phyloP scores from a whole-genome alignment of 2,113 vertebrate species.

The Peromyscus maniculatus region DNA sequence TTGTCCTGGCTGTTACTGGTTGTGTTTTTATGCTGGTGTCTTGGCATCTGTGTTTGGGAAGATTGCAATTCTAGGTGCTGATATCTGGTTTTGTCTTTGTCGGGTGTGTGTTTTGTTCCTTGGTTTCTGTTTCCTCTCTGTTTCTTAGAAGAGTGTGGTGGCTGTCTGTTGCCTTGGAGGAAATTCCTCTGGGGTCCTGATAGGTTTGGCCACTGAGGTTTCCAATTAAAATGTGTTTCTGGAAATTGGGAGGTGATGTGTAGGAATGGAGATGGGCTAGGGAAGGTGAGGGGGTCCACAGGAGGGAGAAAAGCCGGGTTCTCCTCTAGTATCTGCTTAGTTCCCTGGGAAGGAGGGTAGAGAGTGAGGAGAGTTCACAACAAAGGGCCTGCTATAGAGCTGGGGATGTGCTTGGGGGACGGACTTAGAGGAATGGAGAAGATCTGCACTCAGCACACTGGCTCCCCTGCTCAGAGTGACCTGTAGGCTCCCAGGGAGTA shows the following conservation, averaged over 20 bases:
- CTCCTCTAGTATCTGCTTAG: background rate
- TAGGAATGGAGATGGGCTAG: background rate
- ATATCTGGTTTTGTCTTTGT: background rate
- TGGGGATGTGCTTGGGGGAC: background rate
- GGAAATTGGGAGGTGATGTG: background rate
- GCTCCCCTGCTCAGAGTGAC: background rate
- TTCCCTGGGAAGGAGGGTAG: background rate
- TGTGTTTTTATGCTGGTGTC: background rate
- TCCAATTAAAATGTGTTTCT: background rate
- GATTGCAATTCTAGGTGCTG: background rate
- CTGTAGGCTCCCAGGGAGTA: background rate
- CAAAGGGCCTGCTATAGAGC: background rate
- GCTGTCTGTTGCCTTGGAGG: background rate
- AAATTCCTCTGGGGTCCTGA: background rate
- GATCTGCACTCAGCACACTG: background rate
- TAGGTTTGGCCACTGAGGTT: background rate
- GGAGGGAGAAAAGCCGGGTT: background rate
- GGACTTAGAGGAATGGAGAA: background rate
- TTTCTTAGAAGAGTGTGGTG: background rate
- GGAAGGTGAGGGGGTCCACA: background rate
- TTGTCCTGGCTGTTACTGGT: background rate
- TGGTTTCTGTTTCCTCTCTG: background rate
- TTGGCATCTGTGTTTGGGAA: background rate
- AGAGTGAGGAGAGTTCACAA: background rate
- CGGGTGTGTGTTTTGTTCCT: background rate